Evolutionary conservation across 2,113 vertebrate genomes (phyloP).

Genomic region (Melierax canorus): DNA sequence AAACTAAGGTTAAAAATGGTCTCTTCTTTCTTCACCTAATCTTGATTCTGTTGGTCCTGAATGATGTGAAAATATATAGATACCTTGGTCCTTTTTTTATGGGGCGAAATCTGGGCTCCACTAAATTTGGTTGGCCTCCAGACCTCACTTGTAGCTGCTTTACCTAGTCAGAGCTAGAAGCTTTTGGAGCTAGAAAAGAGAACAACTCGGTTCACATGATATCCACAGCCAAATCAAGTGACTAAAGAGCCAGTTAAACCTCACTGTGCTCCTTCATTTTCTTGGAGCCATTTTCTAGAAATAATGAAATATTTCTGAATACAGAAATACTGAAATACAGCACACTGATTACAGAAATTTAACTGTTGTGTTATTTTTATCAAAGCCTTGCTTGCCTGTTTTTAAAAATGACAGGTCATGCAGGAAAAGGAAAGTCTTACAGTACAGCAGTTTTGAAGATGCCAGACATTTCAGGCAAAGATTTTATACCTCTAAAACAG

Average conservation of each 20-base stretch:
- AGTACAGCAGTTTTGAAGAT: neutral
- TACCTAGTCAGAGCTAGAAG: neutral
- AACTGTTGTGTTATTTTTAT: neutral
- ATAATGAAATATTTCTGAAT: neutral
- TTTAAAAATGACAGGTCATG: neutral
- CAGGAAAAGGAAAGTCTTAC: neutral
- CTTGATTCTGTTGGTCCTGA: neutral
- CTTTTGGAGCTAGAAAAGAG: neutral
- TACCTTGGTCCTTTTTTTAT: fast-evolving
- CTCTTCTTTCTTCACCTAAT: neutral
- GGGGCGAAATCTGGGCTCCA: neutral
- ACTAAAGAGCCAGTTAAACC: neutral
- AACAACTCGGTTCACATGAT: neutral
- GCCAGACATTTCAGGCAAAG: neutral
- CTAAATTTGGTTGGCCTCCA: neutral
- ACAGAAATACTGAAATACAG: neutral
- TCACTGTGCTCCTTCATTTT: neutral
- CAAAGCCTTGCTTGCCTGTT: neutral
- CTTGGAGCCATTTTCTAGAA: neutral
- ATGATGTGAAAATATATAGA: neutral
- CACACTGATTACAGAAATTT: neutral
- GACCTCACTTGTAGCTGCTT: neutral
- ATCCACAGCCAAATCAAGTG: neutral
- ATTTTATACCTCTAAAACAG: neutral
- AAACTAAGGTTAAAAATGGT: neutral